These are phyloP conservation scores for Argyrosomus regius DNA, from an alignment of 2,797 vertebrate genomes.

Conservation along the genomic window DNA sequence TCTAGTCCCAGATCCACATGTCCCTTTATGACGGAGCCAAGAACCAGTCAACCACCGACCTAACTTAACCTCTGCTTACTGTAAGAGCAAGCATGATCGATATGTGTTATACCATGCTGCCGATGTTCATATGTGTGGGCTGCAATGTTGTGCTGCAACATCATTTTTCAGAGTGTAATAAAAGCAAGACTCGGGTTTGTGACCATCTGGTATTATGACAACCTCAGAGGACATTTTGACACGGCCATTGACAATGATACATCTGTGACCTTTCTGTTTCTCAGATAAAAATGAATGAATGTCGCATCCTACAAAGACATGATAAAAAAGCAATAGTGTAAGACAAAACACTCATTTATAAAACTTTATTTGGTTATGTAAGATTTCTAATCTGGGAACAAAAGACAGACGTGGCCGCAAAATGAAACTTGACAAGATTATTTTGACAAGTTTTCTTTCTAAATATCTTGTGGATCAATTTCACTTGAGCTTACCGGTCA, in stretches of 20 bases:
- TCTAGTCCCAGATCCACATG: slow-evolving; percentile 1
- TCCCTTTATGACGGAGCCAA: slow-evolving; percentile 3
- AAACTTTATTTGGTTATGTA: slow-evolving; percentile 48
- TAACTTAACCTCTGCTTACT: slow-evolving; percentile 6
- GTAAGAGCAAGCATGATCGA: slow-evolving; percentile 22
- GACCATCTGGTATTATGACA: slow-evolving; percentile 63
- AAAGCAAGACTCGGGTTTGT: slow-evolving; percentile 28
- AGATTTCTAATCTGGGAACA: slow-evolving; percentile 17
- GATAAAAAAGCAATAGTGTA: slow-evolving; percentile 48
- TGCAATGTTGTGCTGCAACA: slow-evolving; percentile 9
- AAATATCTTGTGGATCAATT: slow-evolving; percentile 29
- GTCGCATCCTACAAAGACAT: slow-evolving; percentile 26
- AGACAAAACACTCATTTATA: slow-evolving; percentile 36
- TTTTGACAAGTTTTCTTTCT: slow-evolving; percentile 30
- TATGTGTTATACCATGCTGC: slow-evolving; percentile 2
- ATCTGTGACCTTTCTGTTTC: slow-evolving; percentile 79
- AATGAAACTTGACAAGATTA: slow-evolving; percentile 27
- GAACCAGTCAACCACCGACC: slow-evolving; percentile 13
- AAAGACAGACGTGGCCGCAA: slow-evolving; percentile 5
- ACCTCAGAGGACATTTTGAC: slow-evolving; percentile 61
- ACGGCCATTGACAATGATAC: slow-evolving; percentile 66
- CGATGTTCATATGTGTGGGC: slow-evolving; percentile 21
- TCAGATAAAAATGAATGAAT: slow-evolving; percentile 68
- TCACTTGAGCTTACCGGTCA: slow-evolving; percentile 5
- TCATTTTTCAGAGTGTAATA: slow-evolving; percentile 17